Evolutionary conservation across 2,888 invertebrate species (phyloP), one percentile per base, ranked within the genome.

Genomic region (Anoplius nigerrimus): DNA sequence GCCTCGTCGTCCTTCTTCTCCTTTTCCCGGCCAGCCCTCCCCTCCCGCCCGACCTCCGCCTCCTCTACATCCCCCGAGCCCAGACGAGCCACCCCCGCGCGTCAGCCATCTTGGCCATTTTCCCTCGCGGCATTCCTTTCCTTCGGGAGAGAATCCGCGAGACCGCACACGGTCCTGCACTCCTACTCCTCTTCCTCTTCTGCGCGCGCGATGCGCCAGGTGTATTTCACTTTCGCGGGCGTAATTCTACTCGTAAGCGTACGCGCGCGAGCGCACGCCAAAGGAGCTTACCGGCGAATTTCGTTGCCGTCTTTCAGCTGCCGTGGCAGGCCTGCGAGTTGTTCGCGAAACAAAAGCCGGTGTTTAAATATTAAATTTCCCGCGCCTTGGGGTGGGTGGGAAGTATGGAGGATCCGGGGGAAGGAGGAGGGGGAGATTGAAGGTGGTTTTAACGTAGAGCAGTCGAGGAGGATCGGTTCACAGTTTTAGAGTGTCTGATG

Each of bases 171-270:
- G n/a, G n/a, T n/a, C n/a, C n/a, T n/a, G 27, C 43, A 53, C 54
- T 55, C 60, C 51, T 46, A 43, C 55, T 16, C 34, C 34, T 67
- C 57, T 34, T 18, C 42, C 46, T n/a, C 20, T 45, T 27, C 45
- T 16, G 48, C 16, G n/a, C 48, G 16, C 48, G 5, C 5, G 16
- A 18, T 16, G 48, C 48, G 53, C n/a, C 62, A 69, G 66, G 66
- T 61, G 70, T 75, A 69, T 75, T 75, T 78, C 75, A 78, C 78
- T 71, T 71, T 72, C 72, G 52, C 63, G 69, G 51, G n/a, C 46
- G 4, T 46, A 46, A 46, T 3, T 46, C 3, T 16, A 27, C 6
- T 27, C 56, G 62, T 55, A 69, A 72, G n/a, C n/a, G n/a, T 70
- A 65, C 68, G 61, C 61, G 48, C 45, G 58, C 57, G n/a, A n/a